Evolutionary conservation across 2,888 invertebrate species (phyloP), one percentile per base, ranked within the genome.

Genomic region (Tiphia femorata): DNA sequence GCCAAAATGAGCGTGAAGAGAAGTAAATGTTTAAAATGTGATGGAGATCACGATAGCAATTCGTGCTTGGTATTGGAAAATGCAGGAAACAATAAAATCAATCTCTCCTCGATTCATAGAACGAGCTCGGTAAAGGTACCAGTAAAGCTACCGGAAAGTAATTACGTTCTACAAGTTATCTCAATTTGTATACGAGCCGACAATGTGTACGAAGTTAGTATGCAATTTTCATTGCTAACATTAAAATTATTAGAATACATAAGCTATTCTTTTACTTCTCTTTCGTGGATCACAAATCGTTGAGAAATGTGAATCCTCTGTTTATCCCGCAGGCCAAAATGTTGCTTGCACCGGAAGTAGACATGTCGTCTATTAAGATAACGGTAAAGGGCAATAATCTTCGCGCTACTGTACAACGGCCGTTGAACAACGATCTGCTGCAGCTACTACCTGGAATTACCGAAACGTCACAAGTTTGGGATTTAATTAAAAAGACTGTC

Each of bases 361-460:
- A 75, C 5, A 47, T 73, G 49, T 71, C 75, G 1, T 63, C 73
- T 3, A 57, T 71, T n/a, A 75, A 71, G 44, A 73, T 75, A 54
- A 75, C 75, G 6, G 70, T 75, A n/a, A 75, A 75, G 40, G 67
- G 66, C 2, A 67, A 55, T 23, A 75, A 75, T 47, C 71, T 75
- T 16, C 69, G 75, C 16, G 65, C 73, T 8, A 58, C 57, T 16
- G 62, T 69, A n/a, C 57, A 44, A 42, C 63, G 64, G 17, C 60
- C 67, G 1, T 17, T 62, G 33, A 61, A 55, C n/a, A 64, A 72
- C 2, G 49, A 62, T n/a, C 41, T 69, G 2, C 50, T 35, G 0
- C 59, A 48, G 12, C 54, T 60, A 14, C 41, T 72, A 1, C 59
- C 62, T 0, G 51, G 55, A 6, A 62, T 67, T 10, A 14, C 23